Evolutionary conservation across 2,797 vertebrate genomes (phyloP), one percentile per base, ranked within the genome.

Genomic region (Gorsachius magnificus): DNA sequence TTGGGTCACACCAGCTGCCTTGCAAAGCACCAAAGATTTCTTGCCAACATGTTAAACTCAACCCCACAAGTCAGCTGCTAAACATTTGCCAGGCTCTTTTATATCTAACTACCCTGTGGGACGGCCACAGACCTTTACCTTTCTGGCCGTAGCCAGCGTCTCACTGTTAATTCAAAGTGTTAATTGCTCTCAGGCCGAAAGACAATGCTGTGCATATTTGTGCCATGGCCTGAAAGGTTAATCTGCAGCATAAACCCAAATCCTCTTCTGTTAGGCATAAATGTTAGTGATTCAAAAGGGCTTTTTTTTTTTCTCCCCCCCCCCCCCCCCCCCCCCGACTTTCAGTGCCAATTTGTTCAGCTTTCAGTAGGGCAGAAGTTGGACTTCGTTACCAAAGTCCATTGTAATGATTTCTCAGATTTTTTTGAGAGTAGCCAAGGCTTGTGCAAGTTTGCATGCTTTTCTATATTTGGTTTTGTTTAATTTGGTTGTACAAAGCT

Each of bases 381-480:
- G 86, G 57, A 70, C 91, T 97, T 95, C 64, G 20, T 94, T 83
- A 86, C 91, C 92, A 36, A 93, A 94, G 75, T 94, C 96, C 94
- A 77, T 78, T 96, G 82, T 97, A 86, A 95, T 87, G 82, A 93
- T 93, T 85, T 97, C 64, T 94, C 69, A 63, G 92, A 92, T 96
- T 89, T 96, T 88, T 95, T 48, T 95, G 76, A 6, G 64, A 68
- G 58, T 93, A 92, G 90, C 87, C 94, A 93, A 90, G 93, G 83
- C 94, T 97, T 96, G 57, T 93, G 79, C 95, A 94, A 96, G 94
- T 95, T 94, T 93, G 95, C 91, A 65, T 97, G 97, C 93, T 97
- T 97, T 96, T 97, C 95, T 97, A 96, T 97, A 97, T 97, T 98
- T 97, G 94, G 90, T 89, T 97, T 96, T 93, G 96, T 97, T 97